A percentile compares a stretch with the other conserved stretches of the same genome.
Evolutionary conservation across 2,797 vertebrate species (phyloP).

Genomic region (Gymnoscopelus braueri): DNA sequence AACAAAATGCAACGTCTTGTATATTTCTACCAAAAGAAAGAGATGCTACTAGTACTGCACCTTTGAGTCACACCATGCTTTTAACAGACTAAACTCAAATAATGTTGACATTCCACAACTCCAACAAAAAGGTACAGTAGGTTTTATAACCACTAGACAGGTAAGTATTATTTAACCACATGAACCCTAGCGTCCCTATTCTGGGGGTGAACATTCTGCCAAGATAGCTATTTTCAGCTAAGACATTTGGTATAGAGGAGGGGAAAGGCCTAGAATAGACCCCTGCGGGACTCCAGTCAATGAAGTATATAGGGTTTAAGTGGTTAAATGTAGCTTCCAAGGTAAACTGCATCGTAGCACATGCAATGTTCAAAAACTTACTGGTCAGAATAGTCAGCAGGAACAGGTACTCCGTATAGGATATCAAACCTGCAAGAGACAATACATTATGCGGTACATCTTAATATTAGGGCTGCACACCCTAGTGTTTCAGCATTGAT

Average conservation of each 20-base stretch:
- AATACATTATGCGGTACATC: not conserved
- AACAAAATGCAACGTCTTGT: not conserved
- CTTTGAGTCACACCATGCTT: not conserved
- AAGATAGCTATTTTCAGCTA: not conserved
- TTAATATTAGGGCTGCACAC: too few relatives aligned
- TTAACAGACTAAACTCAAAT: not conserved
- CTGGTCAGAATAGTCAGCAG: constrained; percentile 96
- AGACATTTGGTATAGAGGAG: too few relatives aligned
- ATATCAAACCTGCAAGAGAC: constrained; percentile 88
- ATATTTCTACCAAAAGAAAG: not conserved
- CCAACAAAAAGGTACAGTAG: too few relatives aligned
- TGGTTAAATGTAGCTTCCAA: too few relatives aligned
- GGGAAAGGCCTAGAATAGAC: not conserved
- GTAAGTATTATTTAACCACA: too few relatives aligned
- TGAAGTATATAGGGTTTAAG: too few relatives aligned
- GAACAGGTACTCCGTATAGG: constrained; percentile 97
- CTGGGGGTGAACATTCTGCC: too few relatives aligned
- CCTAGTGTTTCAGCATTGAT: not conserved
- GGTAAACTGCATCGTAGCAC: not conserved
- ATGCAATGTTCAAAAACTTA: constrained; percentile 77
- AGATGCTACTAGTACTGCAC: not conserved
- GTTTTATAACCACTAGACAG: too few relatives aligned
- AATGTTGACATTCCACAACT: not conserved
- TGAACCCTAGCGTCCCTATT: too few relatives aligned
- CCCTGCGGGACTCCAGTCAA: too few relatives aligned